Base-by-base conservation (phyloP, 2,113 vertebrate species). In the Laterallus jamaicensis region DNA sequence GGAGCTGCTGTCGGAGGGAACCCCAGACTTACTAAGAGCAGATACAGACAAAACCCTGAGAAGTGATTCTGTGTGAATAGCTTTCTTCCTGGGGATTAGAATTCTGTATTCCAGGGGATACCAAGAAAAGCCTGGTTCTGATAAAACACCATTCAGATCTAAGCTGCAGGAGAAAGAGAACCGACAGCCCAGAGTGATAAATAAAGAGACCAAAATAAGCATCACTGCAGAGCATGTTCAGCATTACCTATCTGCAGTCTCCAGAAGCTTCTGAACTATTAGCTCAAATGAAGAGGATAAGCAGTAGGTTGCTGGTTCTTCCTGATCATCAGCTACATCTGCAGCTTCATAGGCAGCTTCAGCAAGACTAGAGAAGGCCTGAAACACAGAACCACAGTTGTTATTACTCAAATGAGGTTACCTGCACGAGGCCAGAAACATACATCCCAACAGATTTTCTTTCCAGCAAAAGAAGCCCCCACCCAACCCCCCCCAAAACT, bases 301-400 rank as follows among this genome's bases (percentile, higher is more conserved):
- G 82, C 99, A 99, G 93, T 99, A 99, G 15, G 99, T 99, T 93
- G 98, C 98, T 71, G 99, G 99, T 64, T 99, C 99, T 95, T 99
- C 99, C 95, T 99, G 99, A 94, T 99, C 99, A 96, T 99, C 99
- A 7, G 98, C 98, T 10, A 99, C 99, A 5, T 99, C 99, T 19
- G 99, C 99, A 80, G 99, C 99, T 95, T 99, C 99, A 77, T 99
- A 99, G 6, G 99, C 99, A 26, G 99, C 99, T 96, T 99, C 99
- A 42, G 99, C 99, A 94, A 99, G 98, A 95, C 99, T 99, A 13
- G 99, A 99, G 97, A 99, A 99, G 14, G 99, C 99, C 99, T 99
- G 97, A 37, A 96, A 97, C 4, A 77, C 63, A 95, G 15, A 92
- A 24, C 26, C 15, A 52, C 26, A 44, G 1, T 35, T 4, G 21